phyloP scores from a whole-genome alignment of 2,888 invertebrate species.

The Sussaba pulchella region DNA sequence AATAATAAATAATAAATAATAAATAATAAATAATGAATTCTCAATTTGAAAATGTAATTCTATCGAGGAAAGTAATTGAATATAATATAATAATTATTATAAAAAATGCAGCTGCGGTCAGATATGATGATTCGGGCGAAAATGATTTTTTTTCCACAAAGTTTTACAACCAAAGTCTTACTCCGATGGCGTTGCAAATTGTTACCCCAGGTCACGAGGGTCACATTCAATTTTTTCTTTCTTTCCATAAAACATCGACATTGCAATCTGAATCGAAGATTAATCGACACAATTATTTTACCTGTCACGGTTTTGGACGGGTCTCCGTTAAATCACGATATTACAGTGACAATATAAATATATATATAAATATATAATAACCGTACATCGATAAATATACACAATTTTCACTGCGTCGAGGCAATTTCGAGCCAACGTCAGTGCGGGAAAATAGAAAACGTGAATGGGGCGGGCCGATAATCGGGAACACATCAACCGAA shows the following conservation, averaged over 20 bases:
- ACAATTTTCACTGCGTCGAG: too few species aligned
- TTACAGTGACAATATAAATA: constrained; percentile 6
- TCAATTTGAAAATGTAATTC: too few species aligned
- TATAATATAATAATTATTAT: too few species aligned
- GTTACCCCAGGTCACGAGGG: constrained; percentile 20
- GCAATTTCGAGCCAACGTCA: not conserved
- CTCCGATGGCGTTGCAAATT: constrained; percentile 23
- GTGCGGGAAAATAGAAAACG: not conserved
- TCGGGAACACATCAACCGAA: not conserved
- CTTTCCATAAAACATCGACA: constrained; percentile 29
- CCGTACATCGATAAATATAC: not conserved
- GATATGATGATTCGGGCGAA: too few species aligned
- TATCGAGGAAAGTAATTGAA: too few species aligned
- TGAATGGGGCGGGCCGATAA: too few species aligned
- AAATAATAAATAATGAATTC: too few species aligned
- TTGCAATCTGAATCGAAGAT: constrained; percentile 3
- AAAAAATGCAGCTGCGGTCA: too few species aligned
- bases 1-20: too few species aligned
- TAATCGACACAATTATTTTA: constrained; percentile 25
- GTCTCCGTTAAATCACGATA: constrained; percentile 14
- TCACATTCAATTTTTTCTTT: not conserved
- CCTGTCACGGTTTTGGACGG: constrained; percentile 38
- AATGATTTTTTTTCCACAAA: too few species aligned
- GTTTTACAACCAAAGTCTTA: too few species aligned
- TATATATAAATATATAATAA: constrained; percentile 14